Evolutionary conservation across 2,797 vertebrate genomes (phyloP).

Genomic region (Morus bassanus): DNA sequence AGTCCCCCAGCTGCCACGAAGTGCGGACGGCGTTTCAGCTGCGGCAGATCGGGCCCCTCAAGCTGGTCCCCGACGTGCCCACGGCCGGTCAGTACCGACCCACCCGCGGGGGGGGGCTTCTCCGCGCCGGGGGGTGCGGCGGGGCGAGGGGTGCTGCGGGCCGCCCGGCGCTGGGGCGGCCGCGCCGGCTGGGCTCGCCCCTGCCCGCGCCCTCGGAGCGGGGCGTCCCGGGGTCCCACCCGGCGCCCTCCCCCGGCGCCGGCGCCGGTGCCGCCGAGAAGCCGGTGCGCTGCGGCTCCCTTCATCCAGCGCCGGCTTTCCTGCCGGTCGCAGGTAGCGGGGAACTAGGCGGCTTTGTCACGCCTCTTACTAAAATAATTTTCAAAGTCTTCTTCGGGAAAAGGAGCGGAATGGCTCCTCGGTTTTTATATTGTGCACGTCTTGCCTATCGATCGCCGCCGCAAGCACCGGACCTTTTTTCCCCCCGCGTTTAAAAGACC

Average conservation of each 20-base stretch:
- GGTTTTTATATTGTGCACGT: accelerated
- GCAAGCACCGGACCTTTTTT: neutral
- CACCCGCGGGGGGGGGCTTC: neutral
- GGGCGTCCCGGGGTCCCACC: too few relatives aligned
- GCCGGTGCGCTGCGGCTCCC: neutral
- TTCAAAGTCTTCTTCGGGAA: accelerated
- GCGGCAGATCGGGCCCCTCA: conserved; percentile 85
- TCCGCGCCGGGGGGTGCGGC: neutral
- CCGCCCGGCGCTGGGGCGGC: neutral
- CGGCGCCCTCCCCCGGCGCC: too few relatives aligned
- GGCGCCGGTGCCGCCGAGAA: neutral
- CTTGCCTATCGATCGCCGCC: accelerated
- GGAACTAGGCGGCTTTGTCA: accelerated
- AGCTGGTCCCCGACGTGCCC: conserved; percentile 89
- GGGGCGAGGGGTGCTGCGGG: neutral
- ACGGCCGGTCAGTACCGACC: conserved; percentile 81
- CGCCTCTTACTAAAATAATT: accelerated
- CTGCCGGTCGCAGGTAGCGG: neutral
- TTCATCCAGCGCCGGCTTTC: neutral
- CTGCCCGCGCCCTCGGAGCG: neutral
- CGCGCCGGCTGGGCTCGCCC: neutral
- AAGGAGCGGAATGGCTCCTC: accelerated
- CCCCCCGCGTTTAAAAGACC: accelerated
- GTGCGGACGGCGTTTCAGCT: conserved; percentile 90
- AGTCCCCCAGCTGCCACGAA: conserved; percentile 88